Percentiles rank a stretch among this genome's conserved stretches.
Conservation (phyloP, 2,113 vertebrate genomes). For the Serinus canaria region DNA sequence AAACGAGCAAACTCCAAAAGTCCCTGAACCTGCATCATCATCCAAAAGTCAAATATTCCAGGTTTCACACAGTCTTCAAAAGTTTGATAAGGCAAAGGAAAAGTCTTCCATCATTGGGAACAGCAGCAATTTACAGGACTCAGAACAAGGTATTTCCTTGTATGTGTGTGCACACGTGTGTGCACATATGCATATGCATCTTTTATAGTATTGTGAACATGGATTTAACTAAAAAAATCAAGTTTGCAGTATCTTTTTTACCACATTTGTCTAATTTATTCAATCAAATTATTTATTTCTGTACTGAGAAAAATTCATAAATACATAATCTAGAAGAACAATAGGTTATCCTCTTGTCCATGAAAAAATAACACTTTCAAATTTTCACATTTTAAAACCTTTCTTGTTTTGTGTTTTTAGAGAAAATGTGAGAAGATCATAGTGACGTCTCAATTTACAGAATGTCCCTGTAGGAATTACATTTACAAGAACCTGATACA, state of each 20-base stretch:
- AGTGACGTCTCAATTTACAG: constrained; percentile 63
- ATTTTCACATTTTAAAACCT: constrained; percentile 73
- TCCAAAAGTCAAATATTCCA: constrained; percentile 58
- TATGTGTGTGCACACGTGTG: neutral
- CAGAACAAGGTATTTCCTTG: constrained; percentile 32
- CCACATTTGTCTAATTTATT: constrained; percentile 72
- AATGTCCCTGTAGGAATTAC: constrained; percentile 70
- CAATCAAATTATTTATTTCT: constrained; percentile 57
- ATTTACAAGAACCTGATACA: constrained; percentile 77
- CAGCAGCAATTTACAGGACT: constrained; percentile 78
- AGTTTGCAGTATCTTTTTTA: constrained; percentile 44
- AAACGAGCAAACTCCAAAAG: constrained; percentile 73
- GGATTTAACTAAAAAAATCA: constrained; percentile 33
- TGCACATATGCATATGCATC: neutral
- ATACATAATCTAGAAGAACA: constrained; percentile 74
- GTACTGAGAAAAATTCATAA: constrained; percentile 74
- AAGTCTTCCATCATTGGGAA: constrained; percentile 55
- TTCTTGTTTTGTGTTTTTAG: constrained; percentile 57
- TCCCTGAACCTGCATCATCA: constrained; percentile 22
- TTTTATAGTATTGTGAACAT: neutral
- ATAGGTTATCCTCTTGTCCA: constrained; percentile 66
- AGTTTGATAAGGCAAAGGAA: constrained; percentile 89
- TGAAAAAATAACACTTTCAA: constrained; percentile 75
- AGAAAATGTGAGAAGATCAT: constrained; percentile 63
- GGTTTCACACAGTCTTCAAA: constrained; percentile 51